Percentiles rank a stretch among this genome's conserved stretches.
phyloP scores from a whole-genome alignment of 1,140 invertebrate species.

The Protaetia brevitarsis region DNA sequence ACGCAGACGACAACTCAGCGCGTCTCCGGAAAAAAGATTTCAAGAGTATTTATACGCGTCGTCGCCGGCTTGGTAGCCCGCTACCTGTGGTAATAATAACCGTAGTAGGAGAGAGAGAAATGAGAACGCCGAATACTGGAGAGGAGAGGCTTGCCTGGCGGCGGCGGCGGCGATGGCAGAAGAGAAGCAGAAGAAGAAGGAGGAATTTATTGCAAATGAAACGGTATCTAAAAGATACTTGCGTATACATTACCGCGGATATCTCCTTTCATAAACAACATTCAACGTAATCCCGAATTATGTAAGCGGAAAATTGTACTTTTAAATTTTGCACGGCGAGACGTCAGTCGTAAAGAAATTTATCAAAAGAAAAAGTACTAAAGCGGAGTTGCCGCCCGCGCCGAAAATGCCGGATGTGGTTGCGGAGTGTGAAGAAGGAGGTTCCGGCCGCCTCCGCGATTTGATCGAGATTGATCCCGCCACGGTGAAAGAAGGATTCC shows the following conservation, averaged over 20 bases:
- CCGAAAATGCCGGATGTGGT: too few relatives aligned
- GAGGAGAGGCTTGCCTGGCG: too few relatives aligned
- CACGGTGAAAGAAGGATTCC: too few relatives aligned
- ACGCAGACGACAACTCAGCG: neutral
- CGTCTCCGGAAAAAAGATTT: constrained; percentile 6
- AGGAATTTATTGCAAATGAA: constrained; percentile 23
- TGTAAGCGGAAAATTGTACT: constrained; percentile 22
- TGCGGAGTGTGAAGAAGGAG: too few relatives aligned
- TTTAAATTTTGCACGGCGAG: constrained; percentile 19
- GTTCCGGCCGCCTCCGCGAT: too few relatives aligned
- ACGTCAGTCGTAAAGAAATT: constrained; percentile 18
- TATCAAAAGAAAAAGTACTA: neutral
- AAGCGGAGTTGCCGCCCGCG: too few relatives aligned
- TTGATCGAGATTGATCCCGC: too few relatives aligned
- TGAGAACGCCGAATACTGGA: neutral
- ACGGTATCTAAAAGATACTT: constrained; percentile 21
- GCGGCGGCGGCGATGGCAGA: constrained; percentile 12
- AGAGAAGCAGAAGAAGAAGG: neutral
- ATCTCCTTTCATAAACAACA: constrained; percentile 22
- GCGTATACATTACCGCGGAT: constrained; percentile 11
- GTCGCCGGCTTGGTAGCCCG: too few relatives aligned
- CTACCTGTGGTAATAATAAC: constrained; percentile 15
- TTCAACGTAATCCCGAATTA: constrained; percentile 23
- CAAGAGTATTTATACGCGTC: constrained; percentile 4
- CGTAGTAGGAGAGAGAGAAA: too few relatives aligned